Evolutionary conservation across 2,113 vertebrate species (phyloP), one percentile per base, ranked within the genome.

Genomic region (Noctilio leporinus): DNA sequence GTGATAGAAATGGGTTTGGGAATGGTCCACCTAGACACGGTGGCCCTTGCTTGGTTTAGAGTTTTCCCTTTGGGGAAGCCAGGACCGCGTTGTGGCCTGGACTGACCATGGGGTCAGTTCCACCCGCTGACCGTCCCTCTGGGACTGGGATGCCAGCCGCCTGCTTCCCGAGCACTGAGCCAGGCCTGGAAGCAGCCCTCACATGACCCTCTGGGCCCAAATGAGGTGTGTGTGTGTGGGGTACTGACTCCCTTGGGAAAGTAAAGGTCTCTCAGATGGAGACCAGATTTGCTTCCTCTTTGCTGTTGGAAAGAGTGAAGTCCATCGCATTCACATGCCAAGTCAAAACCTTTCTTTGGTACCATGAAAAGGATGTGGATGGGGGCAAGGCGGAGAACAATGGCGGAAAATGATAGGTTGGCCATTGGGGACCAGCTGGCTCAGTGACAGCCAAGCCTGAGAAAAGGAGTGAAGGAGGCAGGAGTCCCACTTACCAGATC

Each of bases 1-100:
- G 2, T 76, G 93, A 92, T 49, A 90, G 78, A 90, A 89, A 57
- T 30, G 59, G 75, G 35, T 75, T 88, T 95, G 95, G 93, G 83
- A 81, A 47, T 7, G 47, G 49, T 67, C 89, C 81, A 85, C 89
- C 57, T 75, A 77, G 89, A 88, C 57, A 5, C 35, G 24, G 65
- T 6, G 69, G 65, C 26, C 64, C 38, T 95, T 53, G 22, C 24
- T 84, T 59, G 51, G 43, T 77, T 73, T 83, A 55, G 43, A 70
- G 22, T 17, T 4, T n/a, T 49, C 30, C 38, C 47, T 64, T 70
- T 9, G 62, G 65, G 62, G 86, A 92, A 40, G 70, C 35, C 43
- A 83, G 64, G 64, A 28, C 87, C 28, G 16, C 20, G 5, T 2
- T 14, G 1, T 51, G 87, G n/a, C 28, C 62, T 57, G 16, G 26